Conservation (phyloP, 1,140 invertebrate genomes). For the Drosophila quadrilineata region DNA sequence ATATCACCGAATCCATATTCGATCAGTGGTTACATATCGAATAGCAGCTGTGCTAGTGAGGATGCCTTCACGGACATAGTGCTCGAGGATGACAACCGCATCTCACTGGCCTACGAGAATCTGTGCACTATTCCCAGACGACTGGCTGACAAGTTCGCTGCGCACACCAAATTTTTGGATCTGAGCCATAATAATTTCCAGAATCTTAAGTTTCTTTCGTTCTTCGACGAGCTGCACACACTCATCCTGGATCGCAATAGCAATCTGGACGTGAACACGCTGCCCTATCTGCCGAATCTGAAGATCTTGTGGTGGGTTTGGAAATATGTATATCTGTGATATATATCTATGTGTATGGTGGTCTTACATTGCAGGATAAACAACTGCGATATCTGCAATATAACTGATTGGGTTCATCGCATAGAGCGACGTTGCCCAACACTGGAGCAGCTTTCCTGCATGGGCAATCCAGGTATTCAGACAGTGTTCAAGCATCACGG, state of each 20-base stretch:
- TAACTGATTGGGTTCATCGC: slow-evolving; percentile 71
- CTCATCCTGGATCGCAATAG: slow-evolving; percentile 70
- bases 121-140: slow-evolving; percentile 59
- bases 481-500: slow-evolving; percentile 39
- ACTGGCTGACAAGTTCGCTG: slow-evolving; percentile 71
- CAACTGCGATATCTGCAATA: slow-evolving; percentile 72
- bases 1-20: slow-evolving; percentile 65
- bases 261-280: slow-evolving; percentile 61
- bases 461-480: slow-evolving; percentile 71
- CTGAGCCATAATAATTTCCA: slow-evolving; percentile 72
- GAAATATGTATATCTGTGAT: background rate
- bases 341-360: background rate
- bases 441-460: slow-evolving; percentile 69
- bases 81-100: slow-evolving; percentile 70
- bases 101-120: slow-evolving; percentile 77
- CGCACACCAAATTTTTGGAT: slow-evolving; percentile 71
- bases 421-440: slow-evolving; percentile 66
- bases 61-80: slow-evolving; percentile 63
- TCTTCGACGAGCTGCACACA: slow-evolving; percentile 72
- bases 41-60: slow-evolving; percentile 64
- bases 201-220: slow-evolving; percentile 71
- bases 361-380: slow-evolving; percentile 56
- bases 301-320: slow-evolving; percentile 65
- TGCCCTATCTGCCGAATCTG: slow-evolving; percentile 67
- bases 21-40: slow-evolving; percentile 62